Base-by-base conservation (phyloP, 53 echinoderm and acorn worm genomes). In the Mesocentrotus franciscanus region DNA sequence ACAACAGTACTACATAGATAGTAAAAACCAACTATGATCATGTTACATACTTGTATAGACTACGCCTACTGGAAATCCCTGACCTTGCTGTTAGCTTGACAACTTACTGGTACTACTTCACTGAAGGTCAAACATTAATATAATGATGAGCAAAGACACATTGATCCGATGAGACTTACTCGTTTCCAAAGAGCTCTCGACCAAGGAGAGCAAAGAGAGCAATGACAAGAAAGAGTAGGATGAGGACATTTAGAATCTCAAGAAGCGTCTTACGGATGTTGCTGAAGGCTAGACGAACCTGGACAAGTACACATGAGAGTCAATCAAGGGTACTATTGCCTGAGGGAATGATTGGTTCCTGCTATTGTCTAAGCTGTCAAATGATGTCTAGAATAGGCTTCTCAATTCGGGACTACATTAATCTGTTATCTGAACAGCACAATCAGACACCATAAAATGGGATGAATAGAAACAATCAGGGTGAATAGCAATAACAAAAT, bases 201-300 rank as follows among this genome's bases (percentile, higher is more conserved):
- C 96, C 97, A 18, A 99, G 96, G 14, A 99, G 94, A 10, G 99
- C 97, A 96, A 99, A 99, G 78, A 99, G 93, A 68, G 96, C 96
- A 29, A 99, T 98, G 27, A 99, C 95, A 64, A 98, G 93, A 60
- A 99, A 98, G 34, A 99, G 95, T 0, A 99, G 96, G 11, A 99
- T 85, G 42, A 99, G 92, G 75, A 99, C 98, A 61, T 96, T 97
- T 14, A 98, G 33, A 61, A 99, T 99, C 84, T 98, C 99, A 30
- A 96, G 96, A 58, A 99, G 90, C 0, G 99, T 97, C 35, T 97
- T 94, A 27, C 99, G 95, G 85, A 99, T 99, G 78, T 99, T 99
- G 60, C 99, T 95, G 93, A 99, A 98, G 33, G 98, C 96, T 42
- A 97, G 97, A 26, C 99, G 97, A 68, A 99, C 95, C 99, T 99